These are phyloP conservation scores for Zaprionus tsacasi DNA, from an alignment of 1,140 invertebrate species.

Conservation along the genomic window DNA sequence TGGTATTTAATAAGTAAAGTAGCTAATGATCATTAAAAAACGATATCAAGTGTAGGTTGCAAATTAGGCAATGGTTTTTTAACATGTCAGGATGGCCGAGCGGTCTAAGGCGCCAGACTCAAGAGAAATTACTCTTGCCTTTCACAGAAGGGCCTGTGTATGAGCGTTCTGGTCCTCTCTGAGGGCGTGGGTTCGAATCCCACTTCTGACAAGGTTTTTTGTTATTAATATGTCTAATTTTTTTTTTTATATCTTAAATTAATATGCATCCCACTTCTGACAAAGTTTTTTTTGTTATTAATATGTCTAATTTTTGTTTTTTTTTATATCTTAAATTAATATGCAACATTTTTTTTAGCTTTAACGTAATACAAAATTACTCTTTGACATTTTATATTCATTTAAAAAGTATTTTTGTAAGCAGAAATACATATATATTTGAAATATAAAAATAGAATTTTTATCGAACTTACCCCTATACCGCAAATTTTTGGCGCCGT, in stretches of 20 bases:
- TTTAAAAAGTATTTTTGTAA: not conserved
- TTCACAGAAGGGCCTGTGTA: conserved; percentile 19
- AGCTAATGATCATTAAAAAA: not conserved
- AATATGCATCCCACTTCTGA: no score
- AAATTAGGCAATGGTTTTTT: not conserved
- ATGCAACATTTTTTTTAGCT: no score
- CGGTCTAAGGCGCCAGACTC: conserved; percentile 90
- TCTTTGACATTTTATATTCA: no score
- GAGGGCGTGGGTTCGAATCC: conserved; percentile 95
- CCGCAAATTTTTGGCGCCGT: not conserved
- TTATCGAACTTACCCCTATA: not conserved
- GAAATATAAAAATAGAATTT: not conserved
- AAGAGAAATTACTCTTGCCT: conserved; percentile 83
- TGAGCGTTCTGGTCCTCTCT: conserved; percentile 91
- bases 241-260: no score
- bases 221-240: not conserved
- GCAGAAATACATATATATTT: not conserved
- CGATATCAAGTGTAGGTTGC: not conserved
- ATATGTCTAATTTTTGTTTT: no score
- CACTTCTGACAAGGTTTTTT: conserved; percentile 91
- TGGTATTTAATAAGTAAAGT: not conserved
- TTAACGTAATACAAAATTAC: no score
- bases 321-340: no score
- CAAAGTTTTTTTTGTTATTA: no score
- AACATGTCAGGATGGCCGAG: conserved; percentile 87